phyloP scores from a whole-genome alignment of 1,140 invertebrate genomes.

The Watersipora subatra region DNA sequence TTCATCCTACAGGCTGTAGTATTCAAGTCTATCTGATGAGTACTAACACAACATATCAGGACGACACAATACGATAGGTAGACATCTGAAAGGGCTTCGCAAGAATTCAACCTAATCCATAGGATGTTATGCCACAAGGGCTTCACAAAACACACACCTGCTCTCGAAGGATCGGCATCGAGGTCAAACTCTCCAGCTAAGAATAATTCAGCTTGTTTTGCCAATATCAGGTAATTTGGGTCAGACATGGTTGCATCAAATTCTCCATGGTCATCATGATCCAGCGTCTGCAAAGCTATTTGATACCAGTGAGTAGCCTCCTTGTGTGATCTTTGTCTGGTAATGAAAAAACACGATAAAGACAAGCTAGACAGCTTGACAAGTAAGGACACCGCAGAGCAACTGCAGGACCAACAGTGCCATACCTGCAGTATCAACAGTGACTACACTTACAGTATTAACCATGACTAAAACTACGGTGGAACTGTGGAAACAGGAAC shows the following conservation, averaged over 20 bases:
- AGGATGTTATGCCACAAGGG: too few species aligned
- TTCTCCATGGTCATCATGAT: conserved; percentile 40
- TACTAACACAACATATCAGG: too few species aligned
- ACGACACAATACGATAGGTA: too few species aligned
- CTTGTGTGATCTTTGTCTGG: conserved; percentile 36
- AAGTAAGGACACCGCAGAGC: not conserved
- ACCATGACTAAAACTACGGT: not conserved
- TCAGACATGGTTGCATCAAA: conserved; percentile 38
- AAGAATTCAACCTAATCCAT: too few species aligned
- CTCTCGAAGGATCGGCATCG: conserved; percentile 39
- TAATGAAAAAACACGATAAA: not conserved
- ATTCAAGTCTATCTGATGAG: too few species aligned
- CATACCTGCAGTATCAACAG: not conserved
- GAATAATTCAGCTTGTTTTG: conserved; percentile 44
- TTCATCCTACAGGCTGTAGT: too few species aligned
- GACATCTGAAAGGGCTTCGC: too few species aligned
- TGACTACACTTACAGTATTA: not conserved
- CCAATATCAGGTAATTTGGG: conserved; percentile 39
- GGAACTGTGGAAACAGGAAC: too few species aligned
- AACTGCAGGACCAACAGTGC: not conserved
- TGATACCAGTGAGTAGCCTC: conserved; percentile 44
- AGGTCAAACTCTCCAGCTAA: conserved; percentile 40
- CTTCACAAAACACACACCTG: conserved; percentile 39
- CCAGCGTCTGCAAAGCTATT: conserved; percentile 31
- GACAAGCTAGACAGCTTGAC: not conserved